A percentile compares a stretch with the other conserved stretches of the same genome.
Conservation (phyloP, 2,113 vertebrate species). For the Tachycineta bicolor region DNA sequence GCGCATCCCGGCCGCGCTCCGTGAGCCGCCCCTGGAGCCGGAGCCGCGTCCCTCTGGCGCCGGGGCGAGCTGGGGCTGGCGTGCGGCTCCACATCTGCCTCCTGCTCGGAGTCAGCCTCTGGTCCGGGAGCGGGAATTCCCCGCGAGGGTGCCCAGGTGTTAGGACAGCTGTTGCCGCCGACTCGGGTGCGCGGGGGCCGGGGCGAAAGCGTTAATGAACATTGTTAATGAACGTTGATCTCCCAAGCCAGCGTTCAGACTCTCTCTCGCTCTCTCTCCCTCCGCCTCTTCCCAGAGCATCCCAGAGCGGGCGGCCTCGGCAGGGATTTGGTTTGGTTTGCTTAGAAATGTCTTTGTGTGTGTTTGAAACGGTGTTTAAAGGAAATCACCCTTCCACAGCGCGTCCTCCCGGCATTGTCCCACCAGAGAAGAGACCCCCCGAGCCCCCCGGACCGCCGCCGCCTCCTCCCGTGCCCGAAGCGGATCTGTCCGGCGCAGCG, state of each 20-base stretch:
- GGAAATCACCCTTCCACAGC: constrained; percentile 84
- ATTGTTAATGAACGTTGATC: not conserved
- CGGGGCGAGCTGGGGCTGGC: fast-evolving
- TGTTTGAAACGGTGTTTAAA: constrained; percentile 75
- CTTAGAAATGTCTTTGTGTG: constrained; percentile 1
- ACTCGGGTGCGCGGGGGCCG: not conserved
- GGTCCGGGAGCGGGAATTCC: not conserved
- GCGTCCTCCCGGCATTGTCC: constrained; percentile 80
- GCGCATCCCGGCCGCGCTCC: not conserved
- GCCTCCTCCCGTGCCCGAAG: constrained; percentile 67
- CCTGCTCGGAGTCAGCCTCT: not conserved
- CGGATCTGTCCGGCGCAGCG: constrained; percentile 62
- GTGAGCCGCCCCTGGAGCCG: not conserved
- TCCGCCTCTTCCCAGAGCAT: not conserved
- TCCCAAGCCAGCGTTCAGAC: not conserved
- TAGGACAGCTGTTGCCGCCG: not conserved
- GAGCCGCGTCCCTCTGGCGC: not conserved
- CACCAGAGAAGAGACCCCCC: constrained; percentile 90
- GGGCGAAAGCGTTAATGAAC: not conserved
- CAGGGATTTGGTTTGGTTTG: not conserved
- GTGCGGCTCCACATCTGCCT: not conserved
- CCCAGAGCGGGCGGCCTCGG: not conserved
- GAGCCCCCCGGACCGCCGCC: constrained; percentile 80
- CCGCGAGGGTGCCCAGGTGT: not conserved
- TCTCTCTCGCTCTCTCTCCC: too few species aligned